Percentiles rank a stretch among this genome's conserved stretches.
Conservation (phyloP, 2,888 invertebrate genomes). For the Anagyrus pseudococci region DNA sequence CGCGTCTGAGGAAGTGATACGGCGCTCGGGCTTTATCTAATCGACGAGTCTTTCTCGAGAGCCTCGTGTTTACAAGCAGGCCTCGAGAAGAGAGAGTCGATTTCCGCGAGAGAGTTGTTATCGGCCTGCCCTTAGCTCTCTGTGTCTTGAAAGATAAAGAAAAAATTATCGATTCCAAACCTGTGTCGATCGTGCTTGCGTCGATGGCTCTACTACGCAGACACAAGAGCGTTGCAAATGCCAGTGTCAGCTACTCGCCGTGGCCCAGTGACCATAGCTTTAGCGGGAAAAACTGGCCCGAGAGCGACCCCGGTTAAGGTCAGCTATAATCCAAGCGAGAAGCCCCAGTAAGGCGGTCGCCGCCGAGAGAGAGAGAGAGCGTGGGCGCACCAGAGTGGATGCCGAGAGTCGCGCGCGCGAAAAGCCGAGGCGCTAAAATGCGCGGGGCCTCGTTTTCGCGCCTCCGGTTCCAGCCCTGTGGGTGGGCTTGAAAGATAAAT, state of each 20-base stretch:
- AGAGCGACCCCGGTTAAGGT: slow-evolving; percentile 34
- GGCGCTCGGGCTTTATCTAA: slow-evolving; percentile 18
- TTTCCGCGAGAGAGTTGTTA: too few species aligned
- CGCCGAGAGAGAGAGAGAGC: background rate
- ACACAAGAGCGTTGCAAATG: too few species aligned
- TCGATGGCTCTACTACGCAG: too few species aligned
- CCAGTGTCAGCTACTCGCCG: too few species aligned
- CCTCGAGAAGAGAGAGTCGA: background rate
- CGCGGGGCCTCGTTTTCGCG: too few species aligned
- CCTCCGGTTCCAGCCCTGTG: too few species aligned
- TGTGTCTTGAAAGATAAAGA: too few species aligned
- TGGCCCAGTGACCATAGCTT: slow-evolving; percentile 34
- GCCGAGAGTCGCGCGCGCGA: slow-evolving; percentile 8
- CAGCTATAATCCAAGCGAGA: slow-evolving; percentile 23
- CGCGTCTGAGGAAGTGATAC: slow-evolving; percentile 10
- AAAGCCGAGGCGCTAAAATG: background rate
- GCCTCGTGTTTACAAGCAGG: background rate
- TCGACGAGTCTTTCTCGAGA: slow-evolving; percentile 4
- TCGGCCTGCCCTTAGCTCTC: background rate
- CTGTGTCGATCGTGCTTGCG: too few species aligned
- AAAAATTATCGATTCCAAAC: too few species aligned
- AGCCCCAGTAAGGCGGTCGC: slow-evolving; percentile 21
- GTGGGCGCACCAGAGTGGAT: background rate
- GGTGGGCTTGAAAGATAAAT: background rate
- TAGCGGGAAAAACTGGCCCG: background rate